These are phyloP conservation scores for Cygnus atratus DNA, from an alignment of 2,113 vertebrate species.

Conservation along the genomic window DNA sequence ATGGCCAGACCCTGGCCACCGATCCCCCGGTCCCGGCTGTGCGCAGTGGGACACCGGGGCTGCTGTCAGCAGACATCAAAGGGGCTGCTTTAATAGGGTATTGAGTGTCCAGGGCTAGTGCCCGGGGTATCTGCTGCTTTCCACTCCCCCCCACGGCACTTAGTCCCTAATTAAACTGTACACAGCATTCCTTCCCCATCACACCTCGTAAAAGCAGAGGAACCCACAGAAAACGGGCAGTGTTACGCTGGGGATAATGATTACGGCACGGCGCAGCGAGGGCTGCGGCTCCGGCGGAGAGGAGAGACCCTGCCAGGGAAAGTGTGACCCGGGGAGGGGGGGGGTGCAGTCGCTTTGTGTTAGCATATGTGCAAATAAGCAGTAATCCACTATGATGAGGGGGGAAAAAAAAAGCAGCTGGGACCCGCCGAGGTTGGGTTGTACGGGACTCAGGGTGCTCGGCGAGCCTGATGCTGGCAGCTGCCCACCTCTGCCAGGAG, in stretches of 20 bases:
- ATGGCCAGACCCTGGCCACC: accelerated
- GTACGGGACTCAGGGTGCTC: too few relatives aligned
- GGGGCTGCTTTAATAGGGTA: background rate
- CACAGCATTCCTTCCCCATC: slow-evolving; percentile 57
- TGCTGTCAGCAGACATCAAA: slow-evolving; percentile 55
- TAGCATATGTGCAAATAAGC: background rate
- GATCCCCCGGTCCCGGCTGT: background rate
- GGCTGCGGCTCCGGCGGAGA: background rate
- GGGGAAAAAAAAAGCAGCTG: background rate
- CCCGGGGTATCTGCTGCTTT: background rate
- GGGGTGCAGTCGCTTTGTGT: accelerated
- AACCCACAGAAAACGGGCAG: background rate
- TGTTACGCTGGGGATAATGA: background rate
- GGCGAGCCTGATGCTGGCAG: too few relatives aligned
- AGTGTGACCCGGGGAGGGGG: accelerated
- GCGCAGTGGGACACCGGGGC: background rate
- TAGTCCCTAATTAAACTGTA: slow-evolving; percentile 52
- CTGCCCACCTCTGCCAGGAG: too few relatives aligned
- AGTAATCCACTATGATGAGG: background rate
- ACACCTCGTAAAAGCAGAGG: slow-evolving; percentile 33
- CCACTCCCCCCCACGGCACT: background rate
- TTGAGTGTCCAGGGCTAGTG: background rate
- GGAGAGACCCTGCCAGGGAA: background rate
- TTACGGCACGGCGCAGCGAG: accelerated
- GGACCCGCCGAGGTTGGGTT: too few relatives aligned